These are phyloP conservation scores for Fistularia commersonii DNA, from an alignment of 2,797 vertebrate species.

Conservation along the genomic window DNA sequence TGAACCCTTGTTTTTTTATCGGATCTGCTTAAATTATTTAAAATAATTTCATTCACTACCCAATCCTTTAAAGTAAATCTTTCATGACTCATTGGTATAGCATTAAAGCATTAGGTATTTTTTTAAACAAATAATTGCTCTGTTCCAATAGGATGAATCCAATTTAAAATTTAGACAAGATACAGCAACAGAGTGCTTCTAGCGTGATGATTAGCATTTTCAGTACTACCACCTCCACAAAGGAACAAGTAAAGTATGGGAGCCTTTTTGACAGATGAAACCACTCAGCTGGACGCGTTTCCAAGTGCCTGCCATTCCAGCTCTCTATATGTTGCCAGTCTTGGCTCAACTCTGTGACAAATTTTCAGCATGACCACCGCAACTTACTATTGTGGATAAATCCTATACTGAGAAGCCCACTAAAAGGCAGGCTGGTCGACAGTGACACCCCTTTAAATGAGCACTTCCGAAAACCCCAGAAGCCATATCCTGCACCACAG, in stretches of 20 bases:
- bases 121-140: too few relatives aligned
- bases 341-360: slow-evolving; percentile 61
- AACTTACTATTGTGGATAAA: slow-evolving; percentile 65
- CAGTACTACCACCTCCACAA: too few relatives aligned
- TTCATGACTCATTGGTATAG: too few relatives aligned
- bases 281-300: slow-evolving; percentile 43
- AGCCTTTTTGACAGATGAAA: slow-evolving; percentile 29
- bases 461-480: slow-evolving; percentile 71
- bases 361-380: slow-evolving; percentile 65
- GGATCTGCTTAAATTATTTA: too few relatives aligned
- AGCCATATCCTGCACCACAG: slow-evolving; percentile 78
- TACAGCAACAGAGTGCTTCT: too few relatives aligned
- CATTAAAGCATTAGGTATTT: too few relatives aligned
- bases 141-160: too few relatives aligned
- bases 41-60: too few relatives aligned
- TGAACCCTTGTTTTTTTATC: too few relatives aligned
- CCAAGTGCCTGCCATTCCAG: slow-evolving; percentile 31
- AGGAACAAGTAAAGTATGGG: background rate
- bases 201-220: too few relatives aligned
- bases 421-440: slow-evolving; percentile 65
- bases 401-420: slow-evolving; percentile 57
- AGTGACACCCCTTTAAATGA: slow-evolving; percentile 78
- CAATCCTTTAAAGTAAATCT: too few relatives aligned
- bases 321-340: slow-evolving; percentile 39
- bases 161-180: too few relatives aligned